Evolutionary conservation across 2,113 vertebrate species (phyloP).

Genomic region (Chelonoidis abingdonii): DNA sequence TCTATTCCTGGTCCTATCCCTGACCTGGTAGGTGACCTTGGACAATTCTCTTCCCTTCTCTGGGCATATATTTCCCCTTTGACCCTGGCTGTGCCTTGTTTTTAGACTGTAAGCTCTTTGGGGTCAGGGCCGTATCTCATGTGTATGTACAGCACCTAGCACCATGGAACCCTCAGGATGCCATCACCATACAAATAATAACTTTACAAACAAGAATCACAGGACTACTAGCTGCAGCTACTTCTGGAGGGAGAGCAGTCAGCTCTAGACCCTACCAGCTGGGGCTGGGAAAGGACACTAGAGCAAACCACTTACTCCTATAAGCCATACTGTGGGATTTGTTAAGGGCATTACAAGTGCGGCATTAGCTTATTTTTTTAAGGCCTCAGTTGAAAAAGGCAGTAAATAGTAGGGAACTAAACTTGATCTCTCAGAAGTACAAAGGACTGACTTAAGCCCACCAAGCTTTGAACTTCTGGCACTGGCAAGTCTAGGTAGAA

Average conservation of each 20-base stretch:
- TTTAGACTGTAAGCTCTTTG: not conserved
- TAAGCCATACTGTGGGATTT: conserved; percentile 37
- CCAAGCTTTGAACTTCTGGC: conserved; percentile 11
- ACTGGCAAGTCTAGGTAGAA: conserved; percentile 9
- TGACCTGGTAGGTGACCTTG: not conserved
- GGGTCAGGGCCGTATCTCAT: not conserved
- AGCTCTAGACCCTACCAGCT: not conserved
- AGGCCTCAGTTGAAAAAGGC: conserved; percentile 67
- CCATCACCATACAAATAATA: not conserved
- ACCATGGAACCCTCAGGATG: not conserved
- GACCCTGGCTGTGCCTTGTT: not conserved
- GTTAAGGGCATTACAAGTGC: conserved; percentile 7
- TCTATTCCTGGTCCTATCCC: not conserved
- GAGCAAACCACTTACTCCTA: not conserved
- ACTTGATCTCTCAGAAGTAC: conserved; percentile 61
- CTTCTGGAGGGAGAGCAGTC: not conserved
- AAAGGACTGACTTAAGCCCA: conserved; percentile 56
- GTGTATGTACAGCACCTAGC: fast-evolving
- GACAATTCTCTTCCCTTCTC: not conserved
- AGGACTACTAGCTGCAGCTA: not conserved
- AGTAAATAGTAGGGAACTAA: conserved; percentile 62
- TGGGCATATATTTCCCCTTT: not conserved
- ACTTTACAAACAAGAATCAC: not conserved
- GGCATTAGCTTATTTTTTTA: conserved; percentile 62
- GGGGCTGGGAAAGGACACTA: not conserved